Evolutionary conservation across 2,888 invertebrate genomes (phyloP), one percentile per base, ranked within the genome.

Genomic region (Coenonympha arcania): DNA sequence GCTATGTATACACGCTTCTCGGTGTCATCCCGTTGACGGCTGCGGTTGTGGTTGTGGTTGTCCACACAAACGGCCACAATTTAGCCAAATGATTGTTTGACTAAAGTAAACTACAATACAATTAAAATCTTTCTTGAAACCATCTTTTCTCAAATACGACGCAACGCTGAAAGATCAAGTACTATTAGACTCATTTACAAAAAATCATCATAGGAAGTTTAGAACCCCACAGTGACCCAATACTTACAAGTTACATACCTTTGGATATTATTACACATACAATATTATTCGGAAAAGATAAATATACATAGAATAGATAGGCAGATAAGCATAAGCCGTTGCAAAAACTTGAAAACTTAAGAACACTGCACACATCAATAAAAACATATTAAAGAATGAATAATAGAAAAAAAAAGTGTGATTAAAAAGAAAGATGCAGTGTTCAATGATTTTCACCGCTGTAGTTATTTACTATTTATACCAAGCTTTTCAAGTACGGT

Each of bases 321-420:
- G 34, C 33, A 44, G 16, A 44, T 16, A 44, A 44, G 44, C 44
- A 44, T 24, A 24, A 30, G 18, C 50, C 46, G 39, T 37, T 24
- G 37, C 37, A 41, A 20, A 42, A 33, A 8, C 24, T 31, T 33
- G 41, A 16, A 22, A 34, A 34, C 19, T 13, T 22, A 22, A 46
- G 41, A 50, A 41, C 31, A 45, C 13, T 41, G 48, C 48, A 47
- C 19, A 11, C 4, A 28, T 8, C 6, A 9, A 33, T 22, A 9
- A n/a, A 8, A 8, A 28, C 9, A n/a, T 4, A 11, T 43, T 9
- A 4, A 13, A 11, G 11, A 28, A 19, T 1, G n/a, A 5, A 30
- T 1, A 4, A 18, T 11, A 19, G 1, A 9, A 4, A 31, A 15
- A 31, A 1, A 8, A 22, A 20, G 1, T 9, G 6, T 28, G n/a